Base-by-base conservation (phyloP, 2,113 vertebrate species). In the Hippocampus barbouri region DNA sequence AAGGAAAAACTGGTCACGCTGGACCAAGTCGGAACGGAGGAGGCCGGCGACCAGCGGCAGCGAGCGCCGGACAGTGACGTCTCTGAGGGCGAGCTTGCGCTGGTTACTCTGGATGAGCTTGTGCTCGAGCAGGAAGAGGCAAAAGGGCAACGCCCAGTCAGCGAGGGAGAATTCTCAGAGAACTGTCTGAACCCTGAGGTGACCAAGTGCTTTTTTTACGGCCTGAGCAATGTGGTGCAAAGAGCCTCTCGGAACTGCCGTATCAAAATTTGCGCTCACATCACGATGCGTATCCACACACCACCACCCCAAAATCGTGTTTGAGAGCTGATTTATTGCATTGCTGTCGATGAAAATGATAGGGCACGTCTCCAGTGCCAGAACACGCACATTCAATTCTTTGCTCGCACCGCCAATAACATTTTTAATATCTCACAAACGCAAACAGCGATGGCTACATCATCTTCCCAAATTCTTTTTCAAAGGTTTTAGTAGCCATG, bases 1-100 rank as follows among this genome's bases (percentile, higher is more conserved):
- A 9, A n/a, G 8, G 2, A 54, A 66, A 73, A 83, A 67, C 72
- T 91, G 68, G 75, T 91, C 66, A 91, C 88, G 16, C 69, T 92
- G 41, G 89, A 91, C 68, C 89, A 91, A 72, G 87, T 92, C 23
- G 86, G 79, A 53, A 64, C 51, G 20, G 86, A 84, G 56, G 78
- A 86, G 4, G 40, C 23, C 0, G 79, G 70, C 34, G 84, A 81
- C 61, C 76, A 51, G 0, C 38, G 18, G 49, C 76, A 51, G 0
- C 38, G n/a, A 49, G 77, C 30, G 6, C 43, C 51, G 0, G 47
- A 56, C 8, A 9, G 68, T 56, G 18, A 67, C 54, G n/a, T 71
- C 3, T 43, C 66, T 1, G 79, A 83, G 20, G 83, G 34, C 49
- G 87, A 89, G 14, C 75, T 90, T 59, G 74, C 74, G 1, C 74